These are phyloP conservation scores for Tridacna gigas DNA, from an alignment of 2,888 invertebrate genomes.

Conservation along the genomic window DNA sequence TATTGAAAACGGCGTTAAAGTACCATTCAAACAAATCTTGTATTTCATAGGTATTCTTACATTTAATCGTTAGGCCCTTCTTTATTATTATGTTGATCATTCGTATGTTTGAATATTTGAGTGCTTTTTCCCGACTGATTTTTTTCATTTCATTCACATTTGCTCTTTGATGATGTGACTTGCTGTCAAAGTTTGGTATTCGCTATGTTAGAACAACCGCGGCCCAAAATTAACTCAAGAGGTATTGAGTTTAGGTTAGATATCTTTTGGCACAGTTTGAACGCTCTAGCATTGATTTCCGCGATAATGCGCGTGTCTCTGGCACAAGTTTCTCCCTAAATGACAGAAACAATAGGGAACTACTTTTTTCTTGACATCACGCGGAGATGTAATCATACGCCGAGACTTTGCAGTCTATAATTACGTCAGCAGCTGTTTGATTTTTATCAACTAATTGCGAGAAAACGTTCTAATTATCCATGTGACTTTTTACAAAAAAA, in stretches of 20 bases:
- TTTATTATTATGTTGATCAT: too few relatives aligned
- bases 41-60: too few relatives aligned
- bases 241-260: not conserved
- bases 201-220: too few relatives aligned
- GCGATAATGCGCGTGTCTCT: not conserved
- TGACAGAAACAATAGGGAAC: conserved; percentile 18
- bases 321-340: not conserved
- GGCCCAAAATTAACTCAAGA: too few relatives aligned
- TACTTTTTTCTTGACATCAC: conserved; percentile 19
- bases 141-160: too few relatives aligned
- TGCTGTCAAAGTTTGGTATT: too few relatives aligned
- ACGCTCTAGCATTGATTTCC: not conserved
- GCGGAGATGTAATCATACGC: conserved; percentile 23
- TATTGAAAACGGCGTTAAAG: too few relatives aligned
- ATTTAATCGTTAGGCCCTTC: too few relatives aligned
- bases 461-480: conserved; percentile 20
- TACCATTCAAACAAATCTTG: too few relatives aligned
- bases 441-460: conserved; percentile 22
- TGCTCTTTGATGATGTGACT: too few relatives aligned
- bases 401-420: conserved; percentile 13
- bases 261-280: conserved; percentile 4
- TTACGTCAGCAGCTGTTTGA: conserved; percentile 29
- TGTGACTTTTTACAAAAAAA: not conserved
- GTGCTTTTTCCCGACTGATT: too few relatives aligned
- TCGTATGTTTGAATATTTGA: too few relatives aligned